Evolutionary conservation across 2,797 vertebrate genomes (phyloP).

Genomic region (Gallinago nigripennis): DNA sequence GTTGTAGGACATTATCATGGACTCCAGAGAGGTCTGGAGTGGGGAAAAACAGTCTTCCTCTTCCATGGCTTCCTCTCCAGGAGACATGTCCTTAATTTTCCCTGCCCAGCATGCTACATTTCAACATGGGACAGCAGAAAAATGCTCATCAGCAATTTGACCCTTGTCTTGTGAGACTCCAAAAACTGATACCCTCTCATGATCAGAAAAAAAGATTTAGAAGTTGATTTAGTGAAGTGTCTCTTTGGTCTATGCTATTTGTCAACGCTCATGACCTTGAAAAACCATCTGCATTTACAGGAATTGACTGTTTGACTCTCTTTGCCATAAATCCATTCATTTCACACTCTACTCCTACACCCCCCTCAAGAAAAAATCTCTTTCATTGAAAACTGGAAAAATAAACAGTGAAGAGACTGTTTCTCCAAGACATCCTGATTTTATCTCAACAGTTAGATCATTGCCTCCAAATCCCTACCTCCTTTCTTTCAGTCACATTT

Average conservation of each 20-base stretch:
- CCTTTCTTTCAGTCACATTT: background rate
- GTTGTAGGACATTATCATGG: background rate
- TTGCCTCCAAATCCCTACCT: background rate
- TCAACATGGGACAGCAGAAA: background rate
- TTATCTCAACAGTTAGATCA: background rate
- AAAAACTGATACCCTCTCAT: background rate
- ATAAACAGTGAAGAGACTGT: background rate
- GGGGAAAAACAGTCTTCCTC: background rate
- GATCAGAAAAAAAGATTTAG: background rate
- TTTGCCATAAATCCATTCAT: background rate
- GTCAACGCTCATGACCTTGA: background rate
- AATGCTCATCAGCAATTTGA: background rate
- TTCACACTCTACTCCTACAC: background rate
- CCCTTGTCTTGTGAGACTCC: background rate
- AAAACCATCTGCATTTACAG: background rate
- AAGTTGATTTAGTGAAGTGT: background rate
- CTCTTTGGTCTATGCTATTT: background rate
- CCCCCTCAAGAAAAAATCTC: background rate
- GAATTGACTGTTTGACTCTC: background rate
- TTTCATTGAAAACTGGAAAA: background rate
- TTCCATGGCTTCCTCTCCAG: background rate
- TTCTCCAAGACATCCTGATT: background rate
- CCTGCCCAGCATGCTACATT: background rate
- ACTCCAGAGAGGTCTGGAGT: background rate
- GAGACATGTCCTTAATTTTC: background rate